A percentile compares a stretch with the other conserved stretches of the same genome.
phyloP scores from a whole-genome alignment of 92 coral and sea anemone genomes.

The Phymanthus crucifer region DNA sequence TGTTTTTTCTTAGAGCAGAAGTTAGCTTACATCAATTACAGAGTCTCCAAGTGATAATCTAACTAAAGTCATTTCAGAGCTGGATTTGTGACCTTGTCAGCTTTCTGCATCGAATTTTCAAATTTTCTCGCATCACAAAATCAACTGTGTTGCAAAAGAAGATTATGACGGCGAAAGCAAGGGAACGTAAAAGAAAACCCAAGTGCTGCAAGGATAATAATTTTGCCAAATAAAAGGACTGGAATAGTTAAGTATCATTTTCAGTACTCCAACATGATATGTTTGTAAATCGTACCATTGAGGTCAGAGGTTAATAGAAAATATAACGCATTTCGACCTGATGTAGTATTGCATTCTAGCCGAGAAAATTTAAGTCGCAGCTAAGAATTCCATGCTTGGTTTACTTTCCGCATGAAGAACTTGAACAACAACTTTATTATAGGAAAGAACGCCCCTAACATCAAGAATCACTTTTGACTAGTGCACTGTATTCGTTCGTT shows the following conservation, averaged over 20 bases:
- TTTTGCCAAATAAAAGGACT: background rate
- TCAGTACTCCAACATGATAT: constrained; percentile 6
- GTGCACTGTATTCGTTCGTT: background rate
- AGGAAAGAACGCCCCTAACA: background rate
- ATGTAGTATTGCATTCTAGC: background rate
- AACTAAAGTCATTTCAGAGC: background rate
- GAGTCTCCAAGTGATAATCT: background rate
- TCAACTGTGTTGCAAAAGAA: background rate
- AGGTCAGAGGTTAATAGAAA: constrained; percentile 39
- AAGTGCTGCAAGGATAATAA: background rate
- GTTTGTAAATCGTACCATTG: background rate
- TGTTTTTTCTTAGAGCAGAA: too few relatives aligned
- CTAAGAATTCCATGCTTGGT: background rate
- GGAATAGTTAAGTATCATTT: background rate
- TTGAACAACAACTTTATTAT: background rate
- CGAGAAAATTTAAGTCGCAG: background rate
- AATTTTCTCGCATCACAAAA: too few relatives aligned
- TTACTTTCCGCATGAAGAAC: background rate
- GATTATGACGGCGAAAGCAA: background rate
- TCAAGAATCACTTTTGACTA: background rate
- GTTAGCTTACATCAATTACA: too few relatives aligned
- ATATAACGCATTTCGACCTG: constrained; percentile 12
- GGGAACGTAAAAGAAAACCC: background rate
- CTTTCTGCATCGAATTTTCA: background rate
- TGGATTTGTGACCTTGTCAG: background rate